Base-by-base conservation (phyloP, 2,888 invertebrate genomes). In the Gymnocheta viridis region DNA sequence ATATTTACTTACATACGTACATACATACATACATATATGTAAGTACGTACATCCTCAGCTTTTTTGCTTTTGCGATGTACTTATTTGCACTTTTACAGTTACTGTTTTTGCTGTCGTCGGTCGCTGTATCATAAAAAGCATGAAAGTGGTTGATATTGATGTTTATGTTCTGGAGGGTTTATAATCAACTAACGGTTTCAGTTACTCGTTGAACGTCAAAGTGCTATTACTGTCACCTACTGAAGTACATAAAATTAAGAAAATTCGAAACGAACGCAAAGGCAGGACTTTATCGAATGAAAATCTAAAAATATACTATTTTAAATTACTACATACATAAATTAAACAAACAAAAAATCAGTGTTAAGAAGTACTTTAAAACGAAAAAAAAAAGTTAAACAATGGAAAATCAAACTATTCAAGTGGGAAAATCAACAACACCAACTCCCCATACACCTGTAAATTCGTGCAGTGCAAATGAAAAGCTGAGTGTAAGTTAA, bases 401-500 rank as follows among this genome's bases (percentile, higher is more conserved):
- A 22, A 85, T 85, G 82, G 82, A 85, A 77, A 85, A 76, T 54
- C 44, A 51, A 66, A 66, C 76, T 19, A 41, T 60, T 19, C 47
- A 70, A 66, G 38, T 14, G 10, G 58, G 76, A 12, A 84, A 81
- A 69, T 62, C 84, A n/a, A 5, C 64, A 29, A 69, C 67, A 17
- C 19, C 82, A 51, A 62, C 60, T 56, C 49, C 58, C 49, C 62
- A 66, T 24, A 41, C 67, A 27, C 56, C 66, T n/a, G n/a, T 76
- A n/a, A 62, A 66, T 67, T 62, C 74, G 44, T 24, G 29, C 58
- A 35, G 49, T 70, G 19, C 70, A 32, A 70, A 64, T 62, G 86
- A 87, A 22, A 87, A 87, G 62, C 51, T 86, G 29, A 85, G 82
- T 85, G 87, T 87, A 87, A 87, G 87, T 87, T 85, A 79, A 82